A percentile compares a stretch with the other conserved stretches of the same genome.
phyloP scores from a whole-genome alignment of 1,140 invertebrate species.

The Drosophila pseudoananassae region DNA sequence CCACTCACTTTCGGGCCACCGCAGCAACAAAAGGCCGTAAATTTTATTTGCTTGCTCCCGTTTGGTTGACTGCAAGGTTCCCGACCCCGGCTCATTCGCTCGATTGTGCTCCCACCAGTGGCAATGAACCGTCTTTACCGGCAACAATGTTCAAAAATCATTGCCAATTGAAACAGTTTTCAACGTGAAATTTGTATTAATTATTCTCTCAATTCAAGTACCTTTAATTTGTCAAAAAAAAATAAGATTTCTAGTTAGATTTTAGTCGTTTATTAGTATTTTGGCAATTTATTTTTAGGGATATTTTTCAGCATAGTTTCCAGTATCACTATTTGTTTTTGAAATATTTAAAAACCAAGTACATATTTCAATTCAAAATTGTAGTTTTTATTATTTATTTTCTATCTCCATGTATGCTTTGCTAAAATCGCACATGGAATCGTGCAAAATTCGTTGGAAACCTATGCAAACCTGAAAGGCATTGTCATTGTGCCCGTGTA shows the following conservation, averaged over 20 bases:
- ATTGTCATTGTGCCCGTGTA: slow-evolving; percentile 4
- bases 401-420: background rate
- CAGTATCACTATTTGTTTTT: too few relatives aligned
- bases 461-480: background rate
- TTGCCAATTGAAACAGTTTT: slow-evolving; percentile 34
- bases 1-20: slow-evolving; percentile 63
- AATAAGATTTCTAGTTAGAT: too few relatives aligned
- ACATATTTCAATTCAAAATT: background rate
- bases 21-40: slow-evolving; percentile 77
- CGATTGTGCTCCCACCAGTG: slow-evolving; percentile 10
- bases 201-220: background rate
- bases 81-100: slow-evolving; percentile 5
- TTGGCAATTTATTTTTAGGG: too few relatives aligned
- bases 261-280: too few relatives aligned
- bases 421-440: background rate
- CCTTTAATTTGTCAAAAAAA: background rate
- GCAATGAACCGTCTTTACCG: slow-evolving; percentile 37
- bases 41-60: slow-evolving; percentile 76
- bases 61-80: slow-evolving; percentile 43
- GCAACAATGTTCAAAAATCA: slow-evolving; percentile 39
- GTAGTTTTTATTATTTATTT: background rate
- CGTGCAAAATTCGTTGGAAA: background rate
- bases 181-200: slow-evolving; percentile 20
- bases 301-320: background rate
- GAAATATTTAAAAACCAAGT: too few relatives aligned